Evolutionary conservation across 2,797 vertebrate genomes (phyloP).

Genomic region (Clamator glandarius): DNA sequence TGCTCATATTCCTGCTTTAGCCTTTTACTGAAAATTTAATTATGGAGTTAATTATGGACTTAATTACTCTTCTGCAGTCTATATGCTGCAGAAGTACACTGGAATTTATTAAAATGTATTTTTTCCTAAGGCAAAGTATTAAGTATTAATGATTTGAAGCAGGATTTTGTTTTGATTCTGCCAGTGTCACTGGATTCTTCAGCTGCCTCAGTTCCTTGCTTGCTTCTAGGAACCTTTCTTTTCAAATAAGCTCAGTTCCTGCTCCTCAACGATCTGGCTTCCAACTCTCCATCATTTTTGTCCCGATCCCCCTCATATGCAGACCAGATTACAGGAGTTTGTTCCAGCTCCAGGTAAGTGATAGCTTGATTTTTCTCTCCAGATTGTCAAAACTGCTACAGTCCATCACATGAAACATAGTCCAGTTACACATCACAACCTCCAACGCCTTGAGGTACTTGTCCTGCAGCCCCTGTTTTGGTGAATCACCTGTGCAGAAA

Average conservation of each 20-base stretch:
- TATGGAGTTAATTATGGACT: not conserved
- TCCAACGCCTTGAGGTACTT: not conserved
- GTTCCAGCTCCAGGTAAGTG: slow-evolving; percentile 21
- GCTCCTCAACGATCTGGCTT: slow-evolving; percentile 28
- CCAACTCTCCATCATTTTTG: not conserved
- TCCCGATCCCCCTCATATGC: not conserved
- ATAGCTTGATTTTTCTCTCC: slow-evolving; percentile 36
- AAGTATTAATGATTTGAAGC: not conserved
- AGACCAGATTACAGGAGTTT: slow-evolving; percentile 4
- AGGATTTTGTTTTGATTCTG: not conserved
- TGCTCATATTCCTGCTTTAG: not conserved
- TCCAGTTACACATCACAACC: not conserved
- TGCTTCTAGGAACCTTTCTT: slow-evolving; percentile 13
- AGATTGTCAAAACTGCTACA: not conserved
- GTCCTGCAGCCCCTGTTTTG: not conserved
- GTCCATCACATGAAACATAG: not conserved
- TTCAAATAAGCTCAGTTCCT: not conserved
- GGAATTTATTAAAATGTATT: slow-evolving; percentile 6
- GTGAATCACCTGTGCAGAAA: not conserved
- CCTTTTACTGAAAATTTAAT: not conserved
- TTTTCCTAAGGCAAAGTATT: not conserved
- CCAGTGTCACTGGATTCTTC: not conserved
- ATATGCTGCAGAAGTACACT: not conserved
- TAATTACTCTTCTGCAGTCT: not conserved
- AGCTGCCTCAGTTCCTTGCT: not conserved